phyloP scores from a whole-genome alignment of 2,888 invertebrate species.

The Eutolmus rufibarbis region DNA sequence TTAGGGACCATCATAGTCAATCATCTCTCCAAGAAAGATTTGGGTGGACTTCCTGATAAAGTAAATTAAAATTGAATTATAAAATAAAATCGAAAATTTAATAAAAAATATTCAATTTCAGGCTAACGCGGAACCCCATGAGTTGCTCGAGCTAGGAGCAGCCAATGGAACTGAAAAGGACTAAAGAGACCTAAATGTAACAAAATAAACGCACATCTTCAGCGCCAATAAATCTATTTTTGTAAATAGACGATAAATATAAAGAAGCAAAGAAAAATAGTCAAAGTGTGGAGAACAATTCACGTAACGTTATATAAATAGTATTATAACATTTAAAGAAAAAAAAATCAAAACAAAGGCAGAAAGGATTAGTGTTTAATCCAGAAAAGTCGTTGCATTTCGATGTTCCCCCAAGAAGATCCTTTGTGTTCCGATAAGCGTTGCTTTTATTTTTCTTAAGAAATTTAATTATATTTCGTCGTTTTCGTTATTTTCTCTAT shows the following conservation, averaged over 20 bases:
- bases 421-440: background rate
- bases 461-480: background rate
- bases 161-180: conserved; percentile 62
- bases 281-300: background rate
- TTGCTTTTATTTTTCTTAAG: background rate
- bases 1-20: conserved; percentile 92
- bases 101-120: conserved; percentile 46
- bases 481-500: background rate
- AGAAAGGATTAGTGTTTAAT: background rate
- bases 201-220: background rate
- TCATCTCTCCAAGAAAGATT: conserved; percentile 79
- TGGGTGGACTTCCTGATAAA: conserved; percentile 63
- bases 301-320: conserved; percentile 10
- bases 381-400: conserved; percentile 19
- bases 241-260: conserved; percentile 7
- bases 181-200: conserved; percentile 51
- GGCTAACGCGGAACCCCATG: conserved; percentile 68
- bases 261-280: background rate
- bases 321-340: conserved; percentile 28
- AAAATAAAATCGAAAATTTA: background rate
- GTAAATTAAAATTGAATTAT: conserved; percentile 54
- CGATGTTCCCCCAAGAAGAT: background rate
- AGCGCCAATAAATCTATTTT: background rate
- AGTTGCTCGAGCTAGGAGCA: conserved; percentile 68
- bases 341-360: background rate